Percentiles rank a stretch among this genome's conserved stretches.
These are phyloP conservation scores for Dendroctonus valens DNA, from an alignment of 1,140 invertebrate genomes.

Conservation along the genomic window DNA sequence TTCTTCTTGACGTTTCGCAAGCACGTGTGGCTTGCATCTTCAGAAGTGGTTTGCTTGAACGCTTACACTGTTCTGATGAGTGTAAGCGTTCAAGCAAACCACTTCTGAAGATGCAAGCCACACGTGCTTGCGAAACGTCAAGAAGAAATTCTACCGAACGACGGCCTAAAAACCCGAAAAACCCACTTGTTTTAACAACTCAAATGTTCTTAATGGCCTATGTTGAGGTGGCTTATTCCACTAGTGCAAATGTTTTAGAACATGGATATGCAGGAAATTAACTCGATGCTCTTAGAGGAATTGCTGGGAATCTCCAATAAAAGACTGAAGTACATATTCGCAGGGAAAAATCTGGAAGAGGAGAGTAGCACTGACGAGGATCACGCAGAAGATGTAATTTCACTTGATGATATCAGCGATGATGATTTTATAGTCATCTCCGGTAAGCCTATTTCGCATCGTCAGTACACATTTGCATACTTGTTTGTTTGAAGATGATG, in stretches of 20 bases:
- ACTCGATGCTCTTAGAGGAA: conserved; percentile 63
- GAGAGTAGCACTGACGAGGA: conserved; percentile 45
- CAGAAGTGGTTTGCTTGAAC: too few species aligned
- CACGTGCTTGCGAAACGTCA: too few species aligned
- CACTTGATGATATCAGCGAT: conserved; percentile 48
- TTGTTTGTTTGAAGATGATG: conserved; percentile 12
- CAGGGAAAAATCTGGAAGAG: conserved; percentile 45
- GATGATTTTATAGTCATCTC: conserved; percentile 45
- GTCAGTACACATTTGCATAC: neutral
- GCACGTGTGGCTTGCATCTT: too few species aligned
- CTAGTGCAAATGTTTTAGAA: conserved; percentile 42
- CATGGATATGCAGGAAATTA: conserved; percentile 58
- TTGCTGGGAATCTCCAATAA: conserved; percentile 49
- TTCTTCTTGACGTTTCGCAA: too few species aligned
- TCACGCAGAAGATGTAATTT: conserved; percentile 43
- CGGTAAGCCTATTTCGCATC: conserved; percentile 18
- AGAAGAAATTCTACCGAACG: too few species aligned
- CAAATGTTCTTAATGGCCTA: neutral
- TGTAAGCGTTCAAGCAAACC: too few species aligned
- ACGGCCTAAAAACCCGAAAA: too few species aligned
- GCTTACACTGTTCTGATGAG: too few species aligned
- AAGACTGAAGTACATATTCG: conserved; percentile 48
- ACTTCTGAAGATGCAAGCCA: too few species aligned
- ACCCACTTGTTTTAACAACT: conserved; percentile 23
- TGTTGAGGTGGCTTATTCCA: neutral